Evolutionary conservation across 92 coral and sea anemone genomes (phyloP).

Genomic region (Phenganax subtilis): DNA sequence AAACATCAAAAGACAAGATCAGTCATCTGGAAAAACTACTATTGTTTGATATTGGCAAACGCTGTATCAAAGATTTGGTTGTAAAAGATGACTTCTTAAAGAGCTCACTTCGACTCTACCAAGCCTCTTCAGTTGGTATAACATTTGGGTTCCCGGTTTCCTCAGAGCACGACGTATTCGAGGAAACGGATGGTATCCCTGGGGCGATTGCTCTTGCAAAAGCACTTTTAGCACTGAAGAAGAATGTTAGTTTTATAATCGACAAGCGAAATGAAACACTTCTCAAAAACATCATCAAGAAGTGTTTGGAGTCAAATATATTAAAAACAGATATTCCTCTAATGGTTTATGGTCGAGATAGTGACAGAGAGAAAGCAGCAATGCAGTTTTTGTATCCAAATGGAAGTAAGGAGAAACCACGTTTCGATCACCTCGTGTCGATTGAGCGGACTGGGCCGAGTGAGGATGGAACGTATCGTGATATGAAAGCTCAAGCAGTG

Average conservation of each 20-base stretch:
- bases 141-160: slow-evolving; percentile 37
- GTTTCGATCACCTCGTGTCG: slow-evolving; percentile 75
- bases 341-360: slow-evolving; percentile 53
- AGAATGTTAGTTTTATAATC: slow-evolving; percentile 59
- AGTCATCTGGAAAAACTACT: slow-evolving; percentile 51
- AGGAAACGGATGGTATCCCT: slow-evolving; percentile 57
- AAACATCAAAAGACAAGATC: slow-evolving; percentile 45
- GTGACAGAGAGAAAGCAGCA: slow-evolving; percentile 49
- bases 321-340: slow-evolving; percentile 46
- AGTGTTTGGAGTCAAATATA: slow-evolving; percentile 45
- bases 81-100: slow-evolving; percentile 39
- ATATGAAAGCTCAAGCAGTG: slow-evolving; percentile 48
- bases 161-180: slow-evolving; percentile 12
- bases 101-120: slow-evolving; percentile 50
- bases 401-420: slow-evolving; percentile 45
- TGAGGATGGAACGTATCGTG: slow-evolving; percentile 55
- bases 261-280: slow-evolving; percentile 36
- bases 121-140: slow-evolving; percentile 49
- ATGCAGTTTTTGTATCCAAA: slow-evolving; percentile 56
- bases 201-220: slow-evolving; percentile 65
- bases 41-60: slow-evolving; percentile 65
- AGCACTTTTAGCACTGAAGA: slow-evolving; percentile 69
- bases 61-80: slow-evolving; percentile 63
- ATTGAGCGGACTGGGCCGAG: slow-evolving; percentile 70
- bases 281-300: slow-evolving; percentile 35